Evolutionary conservation across 2,797 vertebrate species (phyloP).

Genomic region (Neosilurus mollespiculum): DNA sequence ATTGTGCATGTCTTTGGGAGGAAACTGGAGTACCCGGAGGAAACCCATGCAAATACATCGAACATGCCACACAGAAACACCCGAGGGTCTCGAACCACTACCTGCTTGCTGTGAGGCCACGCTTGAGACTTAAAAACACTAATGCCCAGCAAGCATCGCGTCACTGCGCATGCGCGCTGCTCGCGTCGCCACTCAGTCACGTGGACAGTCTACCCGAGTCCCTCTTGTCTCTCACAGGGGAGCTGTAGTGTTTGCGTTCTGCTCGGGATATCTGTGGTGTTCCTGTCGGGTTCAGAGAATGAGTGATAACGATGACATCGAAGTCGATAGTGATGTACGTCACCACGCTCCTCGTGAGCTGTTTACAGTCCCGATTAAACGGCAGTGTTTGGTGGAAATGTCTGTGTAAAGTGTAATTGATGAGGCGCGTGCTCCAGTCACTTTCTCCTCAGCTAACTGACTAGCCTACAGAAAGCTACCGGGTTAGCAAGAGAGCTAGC

Average conservation of each 20-base stretch:
- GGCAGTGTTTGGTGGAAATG: background rate
- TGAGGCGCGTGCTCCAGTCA: background rate
- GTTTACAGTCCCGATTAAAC: conserved; percentile 1
- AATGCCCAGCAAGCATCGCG: background rate
- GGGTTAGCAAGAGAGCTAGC: conserved; percentile 15
- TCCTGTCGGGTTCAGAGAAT: conserved; percentile 72
- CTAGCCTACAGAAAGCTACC: conserved; percentile 20
- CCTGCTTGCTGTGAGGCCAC: too few species aligned
- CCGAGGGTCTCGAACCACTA: too few species aligned
- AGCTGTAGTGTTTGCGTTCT: conserved; percentile 1
- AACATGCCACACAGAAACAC: too few species aligned
- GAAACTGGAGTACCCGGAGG: too few species aligned
- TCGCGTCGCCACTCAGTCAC: conserved; percentile 18
- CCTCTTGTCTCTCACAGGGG: conserved; percentile 15
- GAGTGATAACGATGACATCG: conserved; percentile 99
- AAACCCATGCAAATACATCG: too few species aligned
- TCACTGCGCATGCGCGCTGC: conserved; percentile 5
- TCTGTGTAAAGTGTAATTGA: background rate
- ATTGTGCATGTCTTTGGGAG: too few species aligned
- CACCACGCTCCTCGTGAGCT: background rate
- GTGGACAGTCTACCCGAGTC: conserved; percentile 23
- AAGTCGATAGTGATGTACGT: conserved; percentile 99
- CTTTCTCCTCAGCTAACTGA: conserved; percentile 3
- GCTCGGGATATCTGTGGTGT: background rate
- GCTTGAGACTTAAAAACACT: background rate